Evolutionary conservation across 2,888 invertebrate species (phyloP), one percentile per base, ranked within the genome.

Genomic region (Cantharis rufa): DNA sequence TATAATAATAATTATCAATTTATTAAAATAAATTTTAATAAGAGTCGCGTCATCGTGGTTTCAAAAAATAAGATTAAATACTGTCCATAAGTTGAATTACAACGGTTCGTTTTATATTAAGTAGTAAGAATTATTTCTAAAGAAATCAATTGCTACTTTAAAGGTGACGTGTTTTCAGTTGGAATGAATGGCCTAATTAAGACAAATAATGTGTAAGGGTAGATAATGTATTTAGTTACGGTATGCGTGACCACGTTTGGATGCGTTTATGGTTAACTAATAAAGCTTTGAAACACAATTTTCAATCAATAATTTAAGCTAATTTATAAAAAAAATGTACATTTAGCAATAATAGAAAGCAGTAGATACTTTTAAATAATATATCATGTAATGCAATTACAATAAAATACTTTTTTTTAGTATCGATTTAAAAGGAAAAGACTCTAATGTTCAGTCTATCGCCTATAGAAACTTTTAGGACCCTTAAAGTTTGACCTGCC

Each of bases 161-260:
- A 48, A 61, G 15, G 16, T 16, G 62, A 62, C 64, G 63, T 69
- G 15, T 63, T 63, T 62, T 21, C 48, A 10, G 27, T 16, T 71
- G 72, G 79, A 81, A 83, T 79, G 81, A 80, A 82, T 82, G 82
- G 80, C 81, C 81, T 83, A 82, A 83, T 82, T 82, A 82, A 79
- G 78, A 77, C 72, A 73, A 77, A 77, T 73, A 79, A 77, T 76
- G 74, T 69, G 74, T 69, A 71, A 78, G 75, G 48, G 72, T 62
- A 72, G 76, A 76, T 76, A 76, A 78, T 76, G 78, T 68, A 62
- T 75, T 72, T 69, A 73, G 75, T 78, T 75, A 75, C 72, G 68
- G 73, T 61, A 63, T 73, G 78, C 78, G 78, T 78, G 78, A 78
- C 78, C 76, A 72, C 68, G 32, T 64, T 16, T 68, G 73, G 70